These are phyloP conservation scores for Limosa lapponica DNA, from an alignment of 2,797 vertebrate genomes.

Conservation along the genomic window DNA sequence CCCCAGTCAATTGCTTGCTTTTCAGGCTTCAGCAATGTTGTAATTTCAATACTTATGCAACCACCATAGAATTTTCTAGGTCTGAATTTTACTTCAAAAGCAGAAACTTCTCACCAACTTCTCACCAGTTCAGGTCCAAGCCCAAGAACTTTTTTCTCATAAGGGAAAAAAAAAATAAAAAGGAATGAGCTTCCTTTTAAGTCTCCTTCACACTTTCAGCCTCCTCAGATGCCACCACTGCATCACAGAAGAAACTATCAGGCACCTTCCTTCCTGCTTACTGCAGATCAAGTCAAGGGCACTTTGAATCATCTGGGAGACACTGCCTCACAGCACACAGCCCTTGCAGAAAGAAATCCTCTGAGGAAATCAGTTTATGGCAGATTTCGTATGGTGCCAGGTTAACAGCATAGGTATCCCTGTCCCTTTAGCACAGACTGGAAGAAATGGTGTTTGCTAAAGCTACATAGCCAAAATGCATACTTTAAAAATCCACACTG, in stretches of 20 bases:
- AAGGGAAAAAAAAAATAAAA: not conserved
- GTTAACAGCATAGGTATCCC: not conserved
- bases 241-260: not conserved
- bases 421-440: not conserved
- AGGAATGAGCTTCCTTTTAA: slow-evolving; percentile 2
- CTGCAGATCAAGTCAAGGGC: slow-evolving; percentile 44
- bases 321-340: not conserved
- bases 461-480: not conserved
- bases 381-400: not conserved
- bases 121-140: not conserved
- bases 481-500: not conserved
- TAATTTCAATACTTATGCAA: slow-evolving; percentile 46
- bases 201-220: slow-evolving; percentile 12
- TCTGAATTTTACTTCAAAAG: slow-evolving; percentile 30
- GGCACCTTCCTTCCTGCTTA: slow-evolving; percentile 12
- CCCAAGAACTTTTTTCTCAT: not conserved
- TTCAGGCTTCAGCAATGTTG: not conserved
- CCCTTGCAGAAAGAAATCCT: not conserved
- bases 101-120: slow-evolving; percentile 23
- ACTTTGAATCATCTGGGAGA: not conserved
- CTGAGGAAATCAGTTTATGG: not conserved
- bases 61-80: slow-evolving; percentile 32
- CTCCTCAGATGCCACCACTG: slow-evolving; percentile 30
- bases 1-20: not conserved
- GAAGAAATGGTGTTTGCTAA: not conserved